Conservation (phyloP, 1,140 invertebrate species). For the Zeugodacus cucurbitae region DNA sequence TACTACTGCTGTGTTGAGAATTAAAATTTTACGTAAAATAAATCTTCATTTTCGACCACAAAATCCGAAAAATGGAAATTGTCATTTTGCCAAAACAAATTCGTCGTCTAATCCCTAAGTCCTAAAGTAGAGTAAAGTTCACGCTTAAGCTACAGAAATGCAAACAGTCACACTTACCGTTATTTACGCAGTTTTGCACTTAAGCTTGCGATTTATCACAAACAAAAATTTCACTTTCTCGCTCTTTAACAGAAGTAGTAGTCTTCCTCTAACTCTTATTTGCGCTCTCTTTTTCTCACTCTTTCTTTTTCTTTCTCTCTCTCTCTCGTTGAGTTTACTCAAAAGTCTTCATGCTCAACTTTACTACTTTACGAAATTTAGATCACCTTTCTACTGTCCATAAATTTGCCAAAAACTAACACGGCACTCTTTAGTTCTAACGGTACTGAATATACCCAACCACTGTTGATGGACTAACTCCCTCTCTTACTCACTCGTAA, state of each 20-base stretch:
- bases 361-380: background rate
- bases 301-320: too few relatives aligned
- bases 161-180: background rate
- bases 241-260: too few relatives aligned
- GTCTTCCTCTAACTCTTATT: too few relatives aligned
- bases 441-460: too few relatives aligned
- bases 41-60: background rate
- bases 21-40: background rate
- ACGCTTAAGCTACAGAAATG: background rate
- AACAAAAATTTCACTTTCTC: background rate
- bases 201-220: slow-evolving; percentile 3
- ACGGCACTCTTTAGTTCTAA: background rate
- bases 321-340: background rate
- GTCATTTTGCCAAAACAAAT: background rate
- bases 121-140: background rate
- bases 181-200: background rate
- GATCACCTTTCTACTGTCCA: background rate
- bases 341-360: background rate
- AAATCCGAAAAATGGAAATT: background rate
- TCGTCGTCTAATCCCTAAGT: background rate
- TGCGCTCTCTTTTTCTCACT: too few relatives aligned
- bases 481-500: background rate
- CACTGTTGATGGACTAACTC: background rate
- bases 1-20: background rate
- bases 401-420: background rate